phyloP scores from a whole-genome alignment of 2,888 invertebrate genomes.

The Mylabris sibirica region DNA sequence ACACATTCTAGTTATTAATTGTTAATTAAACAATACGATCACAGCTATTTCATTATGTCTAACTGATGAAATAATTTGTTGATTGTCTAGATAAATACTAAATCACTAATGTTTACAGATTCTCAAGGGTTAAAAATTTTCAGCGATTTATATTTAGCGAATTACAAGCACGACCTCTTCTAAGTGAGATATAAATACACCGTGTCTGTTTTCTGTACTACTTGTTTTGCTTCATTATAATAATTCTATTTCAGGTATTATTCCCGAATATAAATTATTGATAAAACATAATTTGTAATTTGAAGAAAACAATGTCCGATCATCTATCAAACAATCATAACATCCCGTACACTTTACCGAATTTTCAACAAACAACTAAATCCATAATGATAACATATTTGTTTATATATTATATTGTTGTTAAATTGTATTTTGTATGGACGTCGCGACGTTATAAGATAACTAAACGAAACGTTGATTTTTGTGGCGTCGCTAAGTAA shows the following conservation, averaged over 20 bases:
- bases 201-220: constrained; percentile 49
- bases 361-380: neutral
- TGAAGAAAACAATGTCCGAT: neutral
- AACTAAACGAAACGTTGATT: constrained; percentile 21
- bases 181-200: constrained; percentile 53
- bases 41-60: neutral
- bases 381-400: neutral
- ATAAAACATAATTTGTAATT: neutral
- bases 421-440: neutral
- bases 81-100: constrained; percentile 15
- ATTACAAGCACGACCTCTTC: constrained; percentile 53
- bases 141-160: constrained; percentile 54
- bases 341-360: neutral
- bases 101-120: constrained; percentile 43
- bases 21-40: neutral
- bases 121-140: constrained; percentile 49
- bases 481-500: constrained; percentile 32
- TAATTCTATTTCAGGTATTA: constrained; percentile 48
- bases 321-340: neutral
- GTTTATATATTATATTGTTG: neutral
- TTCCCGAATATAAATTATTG: constrained; percentile 3
- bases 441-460: constrained; percentile 2
- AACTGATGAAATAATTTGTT: neutral
- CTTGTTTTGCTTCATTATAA: constrained; percentile 51
- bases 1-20: neutral